Conservation (phyloP, 2,797 vertebrate genomes). For the Brachyrhaphis roseni region DNA sequence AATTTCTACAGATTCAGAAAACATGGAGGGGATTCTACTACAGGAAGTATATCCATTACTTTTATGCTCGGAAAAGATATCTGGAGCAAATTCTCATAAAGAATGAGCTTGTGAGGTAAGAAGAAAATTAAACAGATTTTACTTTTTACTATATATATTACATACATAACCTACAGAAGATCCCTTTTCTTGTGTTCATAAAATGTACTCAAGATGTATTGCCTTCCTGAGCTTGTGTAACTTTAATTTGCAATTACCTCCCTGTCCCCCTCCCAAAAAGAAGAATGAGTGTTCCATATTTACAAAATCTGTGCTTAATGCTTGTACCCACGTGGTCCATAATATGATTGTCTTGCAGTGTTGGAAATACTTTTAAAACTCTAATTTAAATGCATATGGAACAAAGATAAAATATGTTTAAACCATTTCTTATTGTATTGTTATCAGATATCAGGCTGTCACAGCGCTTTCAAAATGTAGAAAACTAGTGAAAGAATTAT, state of each 20-base stretch:
- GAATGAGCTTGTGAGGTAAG: slow-evolving; percentile 89
- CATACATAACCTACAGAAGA: not conserved
- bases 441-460: not conserved
- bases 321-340: not conserved
- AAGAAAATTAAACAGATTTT: not conserved
- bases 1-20: slow-evolving; percentile 87
- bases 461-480: not conserved
- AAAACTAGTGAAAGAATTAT: not conserved
- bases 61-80: slow-evolving; percentile 88
- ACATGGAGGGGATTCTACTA: slow-evolving; percentile 89
- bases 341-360: not conserved
- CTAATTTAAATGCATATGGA: not conserved
- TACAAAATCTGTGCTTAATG: not conserved
- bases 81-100: slow-evolving; percentile 82
- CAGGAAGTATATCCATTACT: slow-evolving; percentile 90
- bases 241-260: not conserved
- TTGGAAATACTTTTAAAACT: not conserved
- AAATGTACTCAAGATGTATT: not conserved
- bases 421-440: not conserved
- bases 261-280: not conserved
- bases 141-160: not conserved
- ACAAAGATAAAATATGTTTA: not conserved
- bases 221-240: not conserved
- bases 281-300: not conserved
- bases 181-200: not conserved